Base-by-base conservation (phyloP, 2,888 invertebrate species). In the Taenaris catops region DNA sequence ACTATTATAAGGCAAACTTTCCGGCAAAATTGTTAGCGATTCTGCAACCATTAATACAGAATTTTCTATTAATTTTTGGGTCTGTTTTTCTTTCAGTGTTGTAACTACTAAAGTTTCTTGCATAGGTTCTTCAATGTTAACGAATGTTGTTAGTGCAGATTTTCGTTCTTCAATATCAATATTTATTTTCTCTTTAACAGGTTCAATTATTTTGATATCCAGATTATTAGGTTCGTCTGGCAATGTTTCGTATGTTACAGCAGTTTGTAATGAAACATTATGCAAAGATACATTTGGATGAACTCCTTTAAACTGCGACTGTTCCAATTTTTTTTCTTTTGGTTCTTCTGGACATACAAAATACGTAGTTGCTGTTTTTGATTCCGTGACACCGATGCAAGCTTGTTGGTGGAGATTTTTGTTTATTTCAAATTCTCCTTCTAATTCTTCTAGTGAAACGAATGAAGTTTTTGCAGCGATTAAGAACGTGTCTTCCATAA, bases 41-140 rank as follows among this genome's bases (percentile, higher is more conserved):
- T 37, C 36, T n/a, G 37, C 37, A 3, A 34, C 17, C 24, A 23
- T 25, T 6, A 37, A 28, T 6, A 25, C 12, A 7, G 18, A 3
- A 27, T 34, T 25, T 28, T 41, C 32, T 23, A 33, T 25, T 12
- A 19, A 17, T 8, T 20, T 7, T 28, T 18, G 8, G 1, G 17
- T 7, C 10, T 36, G 9, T 20, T 27, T 27, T 19, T 25, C 24
- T 18, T 16, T 9, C 8, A 27, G 6, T 14, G 23, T 12, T 5
- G 28, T 20, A 14, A 37, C 25, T 8, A 39, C 31, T 14, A 51
- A 31, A 4, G 24, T 25, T 21, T 34, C 32, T 10, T 43, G 36
- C 21, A 34, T 42, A 0, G 38, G 34, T 26, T 51, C 46, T 33
- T 44, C 33, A 12, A 42, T 32, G 2, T 27, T 17, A 6, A 49